Base-by-base conservation (phyloP, 1,140 invertebrate genomes). In the Drosophila paulistorum region DNA sequence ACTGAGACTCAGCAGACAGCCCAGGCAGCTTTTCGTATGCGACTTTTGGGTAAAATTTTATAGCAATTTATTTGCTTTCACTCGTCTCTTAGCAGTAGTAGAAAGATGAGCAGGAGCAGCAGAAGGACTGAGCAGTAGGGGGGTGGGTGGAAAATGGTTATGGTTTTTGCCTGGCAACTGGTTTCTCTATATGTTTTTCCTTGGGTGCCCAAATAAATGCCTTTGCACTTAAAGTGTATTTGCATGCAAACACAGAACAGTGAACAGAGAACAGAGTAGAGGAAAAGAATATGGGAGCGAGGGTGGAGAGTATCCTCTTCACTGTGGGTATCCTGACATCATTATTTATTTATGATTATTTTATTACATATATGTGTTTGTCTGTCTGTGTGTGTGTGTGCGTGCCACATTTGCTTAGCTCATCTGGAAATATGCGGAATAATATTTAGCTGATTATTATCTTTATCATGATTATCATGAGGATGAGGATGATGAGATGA, bases 321-420 rank as follows among this genome's bases (percentile, higher is more conserved):
- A 33, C 17, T 17, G 62, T 59, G 66, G 63, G 71, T 76, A 64
- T 51, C 61, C 71, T 77, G 74, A 86, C 83, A 72, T 89, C 85
- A 89, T 89, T 84, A 89, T 77, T 84, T 89, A 89, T 89, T 89
- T 89, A 89, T 90, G 84, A 89, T 90, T 89, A 90, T 89, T 89
- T 89, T 87, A 89, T 89, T 89, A 87, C 80, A 73, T 79, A 65
- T 67, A 48, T 30, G 54, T 30, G 23, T 48, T 63, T 64, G 69
- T 17, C 69, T 33, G 30, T 7, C 30, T 30, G 30, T 30, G 66
- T 23, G 68, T 14, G 68, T 57, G 60, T 13, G 63, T 57, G 61
- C 20, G 37, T 39, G 30, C 26, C 26, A 45, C 39, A 42, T 45
- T 62, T 65, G 72, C 66, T 71, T 70, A 64, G 72, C 66, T 74